Conservation (phyloP, 1,140 invertebrate species). For the Hirudo medicinalis region DNA sequence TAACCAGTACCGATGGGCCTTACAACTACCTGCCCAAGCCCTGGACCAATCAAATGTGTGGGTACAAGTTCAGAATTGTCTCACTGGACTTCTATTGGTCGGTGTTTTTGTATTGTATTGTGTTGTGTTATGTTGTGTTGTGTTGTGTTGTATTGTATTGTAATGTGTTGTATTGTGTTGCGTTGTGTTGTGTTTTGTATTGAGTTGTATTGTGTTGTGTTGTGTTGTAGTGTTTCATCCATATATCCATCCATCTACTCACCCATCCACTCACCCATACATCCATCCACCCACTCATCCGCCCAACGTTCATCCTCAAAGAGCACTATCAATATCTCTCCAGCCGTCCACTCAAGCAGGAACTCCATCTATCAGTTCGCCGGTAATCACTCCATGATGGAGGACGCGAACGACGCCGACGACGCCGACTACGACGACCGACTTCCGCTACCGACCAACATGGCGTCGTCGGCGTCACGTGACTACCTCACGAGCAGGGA, state of each 20-base stretch:
- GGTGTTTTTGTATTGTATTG: too few relatives aligned
- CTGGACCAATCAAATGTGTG: neutral
- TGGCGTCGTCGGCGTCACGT: conserved; percentile 7
- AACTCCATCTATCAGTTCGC: conserved; percentile 8
- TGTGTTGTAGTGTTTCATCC: too few relatives aligned
- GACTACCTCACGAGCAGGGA: conserved; percentile 12
- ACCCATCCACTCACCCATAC: too few relatives aligned
- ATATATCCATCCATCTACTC: too few relatives aligned
- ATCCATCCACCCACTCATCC: too few relatives aligned
- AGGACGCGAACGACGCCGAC: neutral
- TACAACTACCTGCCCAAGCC: conserved; percentile 27
- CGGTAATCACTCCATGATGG: neutral
- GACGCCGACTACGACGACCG: neutral
- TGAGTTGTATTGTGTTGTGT: too few relatives aligned
- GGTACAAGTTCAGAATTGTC: neutral
- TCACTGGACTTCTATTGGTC: too few relatives aligned
- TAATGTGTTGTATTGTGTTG: too few relatives aligned
- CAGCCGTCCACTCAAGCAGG: neutral
- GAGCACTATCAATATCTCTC: neutral
- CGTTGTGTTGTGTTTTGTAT: too few relatives aligned
- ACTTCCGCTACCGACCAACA: neutral
- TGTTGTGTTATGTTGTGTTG: too few relatives aligned
- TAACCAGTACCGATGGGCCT: conserved; percentile 23
- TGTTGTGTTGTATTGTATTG: too few relatives aligned
- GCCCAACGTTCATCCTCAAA: neutral